These are phyloP conservation scores for Sorex fumeus DNA, from an alignment of 2,113 vertebrate species.

Conservation along the genomic window DNA sequence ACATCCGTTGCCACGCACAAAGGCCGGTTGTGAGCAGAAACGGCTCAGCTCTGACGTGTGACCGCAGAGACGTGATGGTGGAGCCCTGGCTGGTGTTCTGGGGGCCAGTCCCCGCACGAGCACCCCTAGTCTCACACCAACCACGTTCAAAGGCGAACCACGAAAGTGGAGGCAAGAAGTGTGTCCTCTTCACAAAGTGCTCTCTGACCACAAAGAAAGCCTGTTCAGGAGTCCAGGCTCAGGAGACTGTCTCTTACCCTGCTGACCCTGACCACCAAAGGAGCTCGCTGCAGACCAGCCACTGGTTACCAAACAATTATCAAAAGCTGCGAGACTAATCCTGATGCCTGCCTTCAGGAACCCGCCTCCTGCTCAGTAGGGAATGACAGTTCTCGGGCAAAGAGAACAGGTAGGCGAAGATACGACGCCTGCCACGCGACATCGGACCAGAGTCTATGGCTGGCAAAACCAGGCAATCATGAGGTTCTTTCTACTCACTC, in stretches of 20 bases:
- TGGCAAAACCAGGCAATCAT: constrained; percentile 11
- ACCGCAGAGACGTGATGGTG: not conserved
- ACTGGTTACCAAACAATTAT: not conserved
- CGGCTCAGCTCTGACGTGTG: not conserved
- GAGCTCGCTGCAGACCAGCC: not conserved
- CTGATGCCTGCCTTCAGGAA: not conserved
- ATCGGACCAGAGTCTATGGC: constrained; percentile 8
- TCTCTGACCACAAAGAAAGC: not conserved
- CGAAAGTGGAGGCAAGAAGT: not conserved
- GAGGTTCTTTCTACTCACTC: constrained; percentile 30
- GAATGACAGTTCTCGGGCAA: constrained; percentile 5
- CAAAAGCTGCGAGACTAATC: not conserved
- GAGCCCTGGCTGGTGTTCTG: not conserved
- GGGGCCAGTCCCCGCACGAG: not conserved
- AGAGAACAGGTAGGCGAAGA: not conserved
- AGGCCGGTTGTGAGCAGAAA: not conserved
- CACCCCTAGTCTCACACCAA: not conserved
- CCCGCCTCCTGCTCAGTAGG: not conserved
- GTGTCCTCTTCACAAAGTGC: constrained; percentile 35
- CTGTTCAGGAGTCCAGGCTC: not conserved
- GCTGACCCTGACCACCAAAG: constrained; percentile 4
- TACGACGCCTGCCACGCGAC: not conserved
- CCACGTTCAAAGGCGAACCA: constrained; percentile 13
- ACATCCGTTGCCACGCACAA: not conserved
- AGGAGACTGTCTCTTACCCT: not conserved